Percentiles rank a stretch among this genome's conserved stretches.
These are phyloP conservation scores for Temnopleurus reevesii DNA, from an alignment of 53 echinoderm and acorn worm species.

Conservation along the genomic window DNA sequence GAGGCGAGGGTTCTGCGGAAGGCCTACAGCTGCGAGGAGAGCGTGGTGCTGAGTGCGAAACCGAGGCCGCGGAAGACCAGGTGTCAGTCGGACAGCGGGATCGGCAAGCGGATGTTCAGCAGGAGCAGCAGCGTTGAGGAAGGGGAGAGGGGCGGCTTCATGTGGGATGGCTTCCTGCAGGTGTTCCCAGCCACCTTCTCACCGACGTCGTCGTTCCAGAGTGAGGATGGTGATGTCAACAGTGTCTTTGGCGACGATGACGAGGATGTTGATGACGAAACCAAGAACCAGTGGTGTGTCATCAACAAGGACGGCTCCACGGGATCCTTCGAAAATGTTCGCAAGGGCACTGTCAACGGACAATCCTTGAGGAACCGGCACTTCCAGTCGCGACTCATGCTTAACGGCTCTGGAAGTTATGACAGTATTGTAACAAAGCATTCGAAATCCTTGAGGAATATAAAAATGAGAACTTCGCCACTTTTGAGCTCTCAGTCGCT, in stretches of 20 bases:
- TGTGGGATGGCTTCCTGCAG: conserved; percentile 59
- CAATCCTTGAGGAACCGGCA: neutral
- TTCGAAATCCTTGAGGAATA: neutral
- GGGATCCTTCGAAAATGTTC: neutral
- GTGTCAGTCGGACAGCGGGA: conserved; percentile 37
- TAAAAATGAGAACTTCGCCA: conserved; percentile 10
- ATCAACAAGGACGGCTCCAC: conserved; percentile 47
- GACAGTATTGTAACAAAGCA: conserved; percentile 38
- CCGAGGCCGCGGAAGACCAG: neutral
- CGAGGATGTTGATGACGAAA: conserved; percentile 32
- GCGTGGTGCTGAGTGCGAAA: conserved; percentile 38
- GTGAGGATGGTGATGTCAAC: conserved; percentile 39
- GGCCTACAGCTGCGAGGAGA: conserved; percentile 56
- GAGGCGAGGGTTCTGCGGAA: conserved; percentile 1
- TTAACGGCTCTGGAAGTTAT: conserved; percentile 7
- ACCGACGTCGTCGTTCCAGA: conserved; percentile 9
- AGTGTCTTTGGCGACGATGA: conserved; percentile 59
- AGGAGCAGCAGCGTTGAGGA: conserved; percentile 56
- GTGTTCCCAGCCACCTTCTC: conserved; percentile 34
- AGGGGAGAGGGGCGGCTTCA: conserved; percentile 14
- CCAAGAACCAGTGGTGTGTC: conserved; percentile 55
- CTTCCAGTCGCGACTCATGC: neutral
- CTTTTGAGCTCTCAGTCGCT: conserved; percentile 45
- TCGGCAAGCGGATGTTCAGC: conserved; percentile 13
- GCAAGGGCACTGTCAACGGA: neutral